Evolutionary conservation across 1,140 invertebrate genomes (phyloP).

Genomic region (Aphis craccivora): DNA sequence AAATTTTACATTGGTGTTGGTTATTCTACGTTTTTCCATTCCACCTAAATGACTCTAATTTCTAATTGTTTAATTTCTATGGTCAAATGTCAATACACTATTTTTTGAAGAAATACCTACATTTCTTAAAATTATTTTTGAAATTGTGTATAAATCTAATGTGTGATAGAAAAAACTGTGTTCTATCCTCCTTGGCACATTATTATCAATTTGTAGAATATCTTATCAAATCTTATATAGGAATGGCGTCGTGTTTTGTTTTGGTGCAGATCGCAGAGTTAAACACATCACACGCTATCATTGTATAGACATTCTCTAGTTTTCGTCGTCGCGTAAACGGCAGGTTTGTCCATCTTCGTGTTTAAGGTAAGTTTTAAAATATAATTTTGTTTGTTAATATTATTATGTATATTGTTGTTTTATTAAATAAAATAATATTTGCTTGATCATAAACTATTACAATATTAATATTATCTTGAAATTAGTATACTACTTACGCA

Average conservation of each 20-base stretch:
- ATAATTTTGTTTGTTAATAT: neutral
- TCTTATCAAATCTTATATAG: neutral
- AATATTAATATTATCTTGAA: neutral
- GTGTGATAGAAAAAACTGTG: neutral
- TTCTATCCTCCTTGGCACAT: neutral
- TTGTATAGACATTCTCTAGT: neutral
- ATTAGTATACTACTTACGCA: neutral
- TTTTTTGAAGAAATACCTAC: neutral
- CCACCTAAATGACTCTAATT: neutral
- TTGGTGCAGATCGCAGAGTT: neutral
- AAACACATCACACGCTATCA: neutral
- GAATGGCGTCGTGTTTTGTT: conserved; percentile 31
- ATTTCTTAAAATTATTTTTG: neutral
- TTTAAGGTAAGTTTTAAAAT: neutral
- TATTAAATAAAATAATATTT: neutral
- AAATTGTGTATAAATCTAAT: neutral
- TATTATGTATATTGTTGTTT: neutral
- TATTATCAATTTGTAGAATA: neutral
- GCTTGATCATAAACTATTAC: neutral
- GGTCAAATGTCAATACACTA: neutral
- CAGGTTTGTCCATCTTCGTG: neutral
- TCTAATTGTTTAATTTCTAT: neutral
- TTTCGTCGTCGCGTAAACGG: neutral
- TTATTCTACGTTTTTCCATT: neutral
- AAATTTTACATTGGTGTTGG: neutral